Conservation (phyloP, 1,140 invertebrate genomes). For the Bombus waltoni region DNA sequence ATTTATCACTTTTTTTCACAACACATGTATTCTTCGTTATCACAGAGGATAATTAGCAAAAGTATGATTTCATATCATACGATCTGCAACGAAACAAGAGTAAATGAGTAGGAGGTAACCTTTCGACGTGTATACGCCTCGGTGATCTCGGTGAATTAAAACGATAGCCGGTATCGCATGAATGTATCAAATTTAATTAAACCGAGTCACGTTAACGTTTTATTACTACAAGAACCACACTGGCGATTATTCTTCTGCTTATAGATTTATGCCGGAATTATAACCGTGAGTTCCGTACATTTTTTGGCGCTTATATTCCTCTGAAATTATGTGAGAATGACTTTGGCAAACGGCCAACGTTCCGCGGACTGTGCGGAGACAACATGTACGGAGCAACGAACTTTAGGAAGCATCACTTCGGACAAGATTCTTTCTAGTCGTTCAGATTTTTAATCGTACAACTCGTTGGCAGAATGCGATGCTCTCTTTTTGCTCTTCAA, state of each 20-base stretch:
- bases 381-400: slow-evolving; percentile 68
- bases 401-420: slow-evolving; percentile 62
- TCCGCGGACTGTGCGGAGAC: slow-evolving; percentile 61
- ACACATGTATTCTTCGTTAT: background rate
- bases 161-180: slow-evolving; percentile 23
- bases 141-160: slow-evolving; percentile 28
- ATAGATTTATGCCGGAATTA: slow-evolving; percentile 48
- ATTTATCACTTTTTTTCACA: background rate
- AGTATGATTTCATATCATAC: slow-evolving; percentile 34
- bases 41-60: slow-evolving; percentile 22
- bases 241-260: slow-evolving; percentile 21
- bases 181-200: slow-evolving; percentile 43
- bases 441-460: slow-evolving; percentile 36
- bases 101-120: background rate
- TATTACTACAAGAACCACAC: background rate
- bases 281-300: slow-evolving; percentile 42
- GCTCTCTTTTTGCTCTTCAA: background rate
- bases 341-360: slow-evolving; percentile 63
- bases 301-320: slow-evolving; percentile 57
- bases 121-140: background rate
- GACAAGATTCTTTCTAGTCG: slow-evolving; percentile 47
- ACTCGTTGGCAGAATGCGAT: background rate
- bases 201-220: slow-evolving; percentile 28
- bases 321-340: slow-evolving; percentile 70
- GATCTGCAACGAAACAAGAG: background rate